Conservation (phyloP, 1,140 invertebrate species). For the Protaetia brevitarsis region DNA sequence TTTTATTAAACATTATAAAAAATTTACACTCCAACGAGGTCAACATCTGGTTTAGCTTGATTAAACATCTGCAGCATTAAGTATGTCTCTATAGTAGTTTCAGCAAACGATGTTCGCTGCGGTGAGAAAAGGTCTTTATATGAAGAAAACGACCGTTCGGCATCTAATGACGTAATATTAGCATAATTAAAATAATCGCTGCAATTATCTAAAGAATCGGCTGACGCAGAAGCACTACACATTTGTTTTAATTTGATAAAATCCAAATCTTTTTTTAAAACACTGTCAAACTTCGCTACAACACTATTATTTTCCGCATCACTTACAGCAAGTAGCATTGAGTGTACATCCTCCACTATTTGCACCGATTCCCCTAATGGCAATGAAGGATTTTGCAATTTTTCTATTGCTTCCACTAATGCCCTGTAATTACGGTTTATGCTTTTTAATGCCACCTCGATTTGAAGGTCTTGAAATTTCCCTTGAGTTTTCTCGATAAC, state of each 20-base stretch:
- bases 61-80: background rate
- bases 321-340: background rate
- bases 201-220: background rate
- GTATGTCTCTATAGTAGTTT: background rate
- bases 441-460: background rate
- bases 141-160: conserved; percentile 26
- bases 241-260: background rate
- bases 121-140: conserved; percentile 1
- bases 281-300: background rate
- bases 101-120: background rate
- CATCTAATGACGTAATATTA: conserved; percentile 24
- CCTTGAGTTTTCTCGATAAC: too few species aligned
- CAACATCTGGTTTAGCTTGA: too few species aligned
- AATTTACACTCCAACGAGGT: too few species aligned
- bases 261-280: background rate
- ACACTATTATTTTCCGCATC: background rate
- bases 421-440: background rate
- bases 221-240: too few species aligned
- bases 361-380: background rate
- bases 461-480: background rate
- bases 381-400: background rate
- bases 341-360: background rate
- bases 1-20: too few species aligned
- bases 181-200: conserved; percentile 21
- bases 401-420: background rate